Evolutionary conservation across 2,888 invertebrate species (phyloP), one percentile per base, ranked within the genome.

Genomic region (Mesorhabditis sp.): DNA sequence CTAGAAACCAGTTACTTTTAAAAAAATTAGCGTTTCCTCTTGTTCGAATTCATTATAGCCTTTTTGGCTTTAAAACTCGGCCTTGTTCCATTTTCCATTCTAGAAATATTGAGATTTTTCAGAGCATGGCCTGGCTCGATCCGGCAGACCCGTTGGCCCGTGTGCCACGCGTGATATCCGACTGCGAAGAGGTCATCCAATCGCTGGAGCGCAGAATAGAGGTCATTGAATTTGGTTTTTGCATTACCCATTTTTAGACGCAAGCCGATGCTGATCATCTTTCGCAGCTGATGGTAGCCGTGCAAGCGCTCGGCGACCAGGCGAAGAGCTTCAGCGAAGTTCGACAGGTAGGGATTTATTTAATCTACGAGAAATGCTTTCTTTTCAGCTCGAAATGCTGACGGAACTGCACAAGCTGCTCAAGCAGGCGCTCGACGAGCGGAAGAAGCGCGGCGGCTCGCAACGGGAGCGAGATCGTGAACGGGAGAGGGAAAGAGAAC

Each of bases 41-140:
- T 28, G 28, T 28, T 28, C 28, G 28, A 28, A 28, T 50, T 50
- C 58, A 50, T 50, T 13, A 10, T 50, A 50, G n/a, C 58, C 58
- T 50, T 50, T 50, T 28, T 28, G 28, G 28, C 28, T 28, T 28
- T 2, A 28, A 28, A 28, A 28, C 28, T 28, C 28, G 28, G 28
- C 28, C 28, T 28, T 28, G 28, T 28, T 28, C 28, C 28, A 28
- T 28, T 28, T 28, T 28, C 28, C 28, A 28, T 28, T 28, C 28
- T 28, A 28, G 28, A 28, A 28, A 28, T 28, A 28, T 28, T 28
- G 1, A 28, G 28, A 13, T 50, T n/a, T 50, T 50, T 50, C n/a
- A 50, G 58, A n/a, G 58, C n/a, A 13, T 50, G 58, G n/a, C n/a
- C 10, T 50, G 58, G 58, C 58, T 50, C n/a, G n/a, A n/a, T n/a